phyloP scores from a whole-genome alignment of 2,888 invertebrate genomes.

The Adela reaumurella region DNA sequence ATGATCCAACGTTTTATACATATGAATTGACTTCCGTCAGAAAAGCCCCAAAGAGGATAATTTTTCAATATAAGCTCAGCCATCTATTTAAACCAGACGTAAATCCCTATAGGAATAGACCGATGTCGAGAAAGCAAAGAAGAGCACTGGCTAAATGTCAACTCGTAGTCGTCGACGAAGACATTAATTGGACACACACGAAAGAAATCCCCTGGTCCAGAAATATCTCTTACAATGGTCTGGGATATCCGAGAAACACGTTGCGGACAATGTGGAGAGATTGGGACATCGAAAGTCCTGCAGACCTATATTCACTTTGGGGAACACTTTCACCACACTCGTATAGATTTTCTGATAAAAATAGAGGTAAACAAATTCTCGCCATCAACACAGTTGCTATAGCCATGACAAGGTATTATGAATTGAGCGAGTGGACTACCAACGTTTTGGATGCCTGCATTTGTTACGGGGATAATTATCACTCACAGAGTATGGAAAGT shows the following conservation, averaged over 20 bases:
- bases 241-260: conserved; percentile 30
- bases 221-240: conserved; percentile 30
- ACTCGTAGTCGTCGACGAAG: conserved; percentile 48
- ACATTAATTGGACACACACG: conserved; percentile 45
- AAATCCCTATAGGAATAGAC: too few relatives aligned
- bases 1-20: conserved; percentile 48
- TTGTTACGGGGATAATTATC: conserved; percentile 56
- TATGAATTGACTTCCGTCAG: conserved; percentile 56
- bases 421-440: conserved; percentile 60
- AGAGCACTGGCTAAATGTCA: conserved; percentile 24
- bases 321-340: conserved; percentile 63
- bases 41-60: conserved; percentile 45
- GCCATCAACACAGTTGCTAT: conserved; percentile 58
- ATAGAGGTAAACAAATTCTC: conserved; percentile 62
- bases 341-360: conserved; percentile 42
- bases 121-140: conserved; percentile 25
- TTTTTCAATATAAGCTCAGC: conserved; percentile 38
- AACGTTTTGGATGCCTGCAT: conserved; percentile 62
- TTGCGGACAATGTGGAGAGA: conserved; percentile 55
- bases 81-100: conserved; percentile 39
- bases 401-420: conserved; percentile 58
- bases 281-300: conserved; percentile 66
- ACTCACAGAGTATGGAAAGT: conserved; percentile 35
- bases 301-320: conserved; percentile 66
- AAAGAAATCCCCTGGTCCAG: conserved; percentile 40